Evolutionary conservation across 2,113 vertebrate genomes (phyloP), one percentile per base, ranked within the genome.

Genomic region (Lepus timidus): DNA sequence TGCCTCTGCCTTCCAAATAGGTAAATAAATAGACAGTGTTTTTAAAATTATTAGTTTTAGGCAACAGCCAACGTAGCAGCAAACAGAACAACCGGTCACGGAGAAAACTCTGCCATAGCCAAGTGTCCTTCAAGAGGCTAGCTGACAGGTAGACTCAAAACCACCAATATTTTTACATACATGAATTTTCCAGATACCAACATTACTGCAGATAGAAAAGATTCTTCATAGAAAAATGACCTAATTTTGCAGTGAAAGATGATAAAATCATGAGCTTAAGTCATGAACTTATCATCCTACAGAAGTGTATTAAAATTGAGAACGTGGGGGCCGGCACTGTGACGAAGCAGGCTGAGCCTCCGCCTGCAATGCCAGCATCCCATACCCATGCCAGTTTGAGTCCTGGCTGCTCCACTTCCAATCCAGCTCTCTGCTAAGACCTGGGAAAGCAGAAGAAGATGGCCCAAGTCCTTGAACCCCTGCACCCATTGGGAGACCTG

Each of bases 181-280:
- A 39, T 84, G 27, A 85, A 61, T 91, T 88, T 95, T 96, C 58
- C 49, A 70, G 44, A 95, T 55, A 62, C 68, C 64, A 93, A 33
- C 23, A 86, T 91, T 51, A 55, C 19, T 33, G 3, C 39, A 89
- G 44, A 81, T 55, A 93, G 51, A 88, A 91, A 96, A 61, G 39
- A 97, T 73, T 71, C 62, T 91, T 91, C 84, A 68, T 64, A 93
- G 73, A 67, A 93, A 70, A 93, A 67, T 95, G 20, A 70, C 4
- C 62, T 51, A 61, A 71, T 91, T 92, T 93, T 36, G 78, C 49
- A 85, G 17, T 65, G 73, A 95, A 70, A 81, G n/a, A 44, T 90
- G n/a, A 90, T 39, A 64, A 73, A 94, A 85, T 2, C 52, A 79
- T 82, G 44, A 92, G 17, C 11, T 85, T 83, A 52, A 76, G 61